Percentiles rank a stretch among this genome's conserved stretches.
These are phyloP conservation scores for Cephus pulcher DNA, from an alignment of 2,888 invertebrate genomes.

Conservation along the genomic window DNA sequence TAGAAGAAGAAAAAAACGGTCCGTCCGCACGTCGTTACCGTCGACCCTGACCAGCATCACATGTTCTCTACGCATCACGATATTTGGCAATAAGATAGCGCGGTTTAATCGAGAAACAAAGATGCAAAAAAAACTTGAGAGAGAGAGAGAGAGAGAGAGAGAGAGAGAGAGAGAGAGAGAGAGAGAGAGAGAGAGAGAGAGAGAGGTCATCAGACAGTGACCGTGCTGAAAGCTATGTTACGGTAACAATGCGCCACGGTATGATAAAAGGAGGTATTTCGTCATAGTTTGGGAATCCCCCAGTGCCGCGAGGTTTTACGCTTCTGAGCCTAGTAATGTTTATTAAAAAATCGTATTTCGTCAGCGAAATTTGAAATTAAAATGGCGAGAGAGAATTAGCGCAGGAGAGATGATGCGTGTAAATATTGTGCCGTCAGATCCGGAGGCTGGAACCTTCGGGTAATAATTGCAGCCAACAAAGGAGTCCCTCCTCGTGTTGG, in stretches of 20 bases:
- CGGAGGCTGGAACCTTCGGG: neutral
- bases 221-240: neutral
- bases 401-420: neutral
- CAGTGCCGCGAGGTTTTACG: neutral
- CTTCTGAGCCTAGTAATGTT: neutral
- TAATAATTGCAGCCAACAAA: neutral
- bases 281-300: neutral
- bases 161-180: neutral
- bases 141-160: no score
- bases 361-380: slow-evolving; percentile 9
- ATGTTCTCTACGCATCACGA: neutral
- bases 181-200: neutral
- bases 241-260: neutral
- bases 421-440: neutral
- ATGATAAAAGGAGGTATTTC: neutral
- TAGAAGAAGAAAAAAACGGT: neutral
- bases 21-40: neutral
- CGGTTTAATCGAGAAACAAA: neutral
- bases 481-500: neutral
- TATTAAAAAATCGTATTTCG: slow-evolving; percentile 21
- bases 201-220: neutral
- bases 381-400: neutral
- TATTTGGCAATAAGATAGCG: neutral
- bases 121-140: neutral
- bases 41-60: neutral